Conservation (phyloP, 2,113 vertebrate genomes). For the Drymodes brunneopygia region DNA sequence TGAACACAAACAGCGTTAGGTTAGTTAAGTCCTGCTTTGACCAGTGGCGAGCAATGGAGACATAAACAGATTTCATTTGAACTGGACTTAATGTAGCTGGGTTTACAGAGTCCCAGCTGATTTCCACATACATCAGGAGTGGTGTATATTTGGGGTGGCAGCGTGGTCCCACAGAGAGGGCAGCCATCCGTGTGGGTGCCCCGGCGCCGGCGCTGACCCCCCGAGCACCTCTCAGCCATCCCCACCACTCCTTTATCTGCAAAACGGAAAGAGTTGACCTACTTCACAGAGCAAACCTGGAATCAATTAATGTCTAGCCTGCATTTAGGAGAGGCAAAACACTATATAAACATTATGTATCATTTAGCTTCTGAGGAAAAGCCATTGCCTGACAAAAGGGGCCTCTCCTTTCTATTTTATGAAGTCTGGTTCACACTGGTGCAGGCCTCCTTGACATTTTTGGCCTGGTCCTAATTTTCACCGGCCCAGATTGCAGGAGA, state of each 20-base stretch:
- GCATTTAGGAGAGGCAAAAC: conserved; percentile 50
- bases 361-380: conserved; percentile 52
- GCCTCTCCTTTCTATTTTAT: background rate
- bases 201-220: background rate
- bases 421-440: background rate
- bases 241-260: background rate
- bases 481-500: background rate
- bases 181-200: background rate
- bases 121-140: background rate
- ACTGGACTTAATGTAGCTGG: background rate
- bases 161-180: background rate
- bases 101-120: conserved; percentile 5
- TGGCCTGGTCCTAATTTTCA: background rate
- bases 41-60: background rate
- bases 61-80: conserved; percentile 49
- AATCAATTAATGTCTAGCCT: conserved; percentile 60
- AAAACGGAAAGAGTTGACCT: background rate
- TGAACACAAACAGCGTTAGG: background rate
- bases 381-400: conserved; percentile 17
- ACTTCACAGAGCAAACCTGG: conserved; percentile 39
- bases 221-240: background rate
- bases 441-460: background rate
- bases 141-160: background rate
- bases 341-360: conserved; percentile 60
- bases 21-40: conserved; percentile 27